phyloP scores from a whole-genome alignment of 2,888 invertebrate species.

The Coenonympha glycerion region DNA sequence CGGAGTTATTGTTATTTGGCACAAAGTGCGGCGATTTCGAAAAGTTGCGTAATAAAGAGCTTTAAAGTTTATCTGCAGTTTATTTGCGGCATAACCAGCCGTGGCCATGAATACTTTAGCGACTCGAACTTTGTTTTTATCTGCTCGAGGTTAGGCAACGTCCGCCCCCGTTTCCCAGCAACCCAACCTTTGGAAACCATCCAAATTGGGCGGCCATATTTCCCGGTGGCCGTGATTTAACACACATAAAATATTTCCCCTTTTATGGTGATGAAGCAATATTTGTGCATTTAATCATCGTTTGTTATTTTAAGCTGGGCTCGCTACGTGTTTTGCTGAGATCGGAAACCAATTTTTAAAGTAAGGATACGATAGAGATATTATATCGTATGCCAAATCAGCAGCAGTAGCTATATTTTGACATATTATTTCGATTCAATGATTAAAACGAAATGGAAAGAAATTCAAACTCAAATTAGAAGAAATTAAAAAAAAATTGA shows the following conservation, averaged over 20 bases:
- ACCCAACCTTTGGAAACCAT: slow-evolving; percentile 30
- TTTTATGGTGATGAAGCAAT: slow-evolving; percentile 29
- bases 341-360: background rate
- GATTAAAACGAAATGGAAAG: too few species aligned
- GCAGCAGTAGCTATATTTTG: too few species aligned
- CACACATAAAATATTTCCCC: slow-evolving; percentile 29
- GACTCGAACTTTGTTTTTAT: slow-evolving; percentile 30
- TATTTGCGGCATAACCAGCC: slow-evolving; percentile 7
- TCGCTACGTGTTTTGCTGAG: background rate
- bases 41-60: slow-evolving; percentile 3
- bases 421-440: too few species aligned
- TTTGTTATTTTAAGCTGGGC: background rate
- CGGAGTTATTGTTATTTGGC: background rate
- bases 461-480: too few species aligned
- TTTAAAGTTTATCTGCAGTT: slow-evolving; percentile 12
- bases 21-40: background rate
- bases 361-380: background rate
- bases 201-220: slow-evolving; percentile 32
- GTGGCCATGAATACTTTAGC: slow-evolving; percentile 23
- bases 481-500: too few species aligned
- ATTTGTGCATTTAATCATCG: slow-evolving; percentile 14
- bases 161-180: slow-evolving; percentile 25
- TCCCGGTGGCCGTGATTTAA: slow-evolving; percentile 30
- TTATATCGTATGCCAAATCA: too few species aligned
- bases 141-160: slow-evolving; percentile 29